These are phyloP conservation scores for Craterocephalus amniculus DNA, from an alignment of 2,797 vertebrate genomes.

Conservation along the genomic window DNA sequence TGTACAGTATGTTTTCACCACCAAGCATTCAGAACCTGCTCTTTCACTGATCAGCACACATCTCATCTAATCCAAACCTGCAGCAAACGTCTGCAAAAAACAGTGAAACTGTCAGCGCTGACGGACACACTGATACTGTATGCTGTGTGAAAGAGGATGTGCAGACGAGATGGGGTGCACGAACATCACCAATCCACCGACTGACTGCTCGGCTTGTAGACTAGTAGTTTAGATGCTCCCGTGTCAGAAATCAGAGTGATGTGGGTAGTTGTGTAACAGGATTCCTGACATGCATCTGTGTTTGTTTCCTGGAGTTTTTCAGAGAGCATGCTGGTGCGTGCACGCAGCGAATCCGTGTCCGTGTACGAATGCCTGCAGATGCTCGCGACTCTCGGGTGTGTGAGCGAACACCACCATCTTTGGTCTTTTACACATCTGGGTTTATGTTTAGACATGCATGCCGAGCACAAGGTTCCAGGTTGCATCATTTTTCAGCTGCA, in stretches of 20 bases:
- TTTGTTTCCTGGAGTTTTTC: constrained; percentile 39
- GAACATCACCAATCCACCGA: constrained; percentile 7
- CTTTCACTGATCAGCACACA: no score
- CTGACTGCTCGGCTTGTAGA: constrained; percentile 1
- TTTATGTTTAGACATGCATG: background rate
- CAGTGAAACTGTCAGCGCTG: no score
- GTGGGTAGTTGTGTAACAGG: constrained; percentile 49
- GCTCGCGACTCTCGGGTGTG: constrained; percentile 30
- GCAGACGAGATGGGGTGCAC: no score
- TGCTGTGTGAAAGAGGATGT: no score
- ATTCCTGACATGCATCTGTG: constrained; percentile 63
- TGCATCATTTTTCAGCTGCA: constrained; percentile 20
- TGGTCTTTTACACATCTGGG: background rate
- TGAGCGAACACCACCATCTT: constrained; percentile 1
- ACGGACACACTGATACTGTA: no score
- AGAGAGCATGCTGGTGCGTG: constrained; percentile 41
- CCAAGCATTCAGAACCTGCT: no score
- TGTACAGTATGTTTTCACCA: no score
- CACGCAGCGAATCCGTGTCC: constrained; percentile 12
- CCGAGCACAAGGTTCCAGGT: no score
- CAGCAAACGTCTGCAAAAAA: no score
- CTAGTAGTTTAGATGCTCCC: constrained; percentile 37
- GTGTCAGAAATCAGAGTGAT: constrained; percentile 39
- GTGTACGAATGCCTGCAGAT: constrained; percentile 26
- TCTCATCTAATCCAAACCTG: no score